Evolutionary conservation across 2,888 invertebrate species (phyloP).

Genomic region (Pseudococcus jackbeardsleyi): DNA sequence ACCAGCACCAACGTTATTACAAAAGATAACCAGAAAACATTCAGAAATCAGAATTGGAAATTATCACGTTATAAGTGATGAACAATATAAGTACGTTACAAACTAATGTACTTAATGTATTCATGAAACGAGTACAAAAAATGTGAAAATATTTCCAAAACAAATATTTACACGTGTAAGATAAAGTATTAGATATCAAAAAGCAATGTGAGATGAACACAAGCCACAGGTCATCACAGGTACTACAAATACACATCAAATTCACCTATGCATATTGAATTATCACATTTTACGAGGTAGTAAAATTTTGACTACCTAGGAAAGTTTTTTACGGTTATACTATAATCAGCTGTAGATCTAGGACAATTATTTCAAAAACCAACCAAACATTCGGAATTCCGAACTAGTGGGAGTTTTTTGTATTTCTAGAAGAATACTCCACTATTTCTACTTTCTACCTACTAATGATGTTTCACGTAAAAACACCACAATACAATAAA

Average conservation of each 20-base stretch:
- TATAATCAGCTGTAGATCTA: background rate
- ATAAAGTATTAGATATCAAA: background rate
- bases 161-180: background rate
- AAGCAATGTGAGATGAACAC: background rate
- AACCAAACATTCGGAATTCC: no score
- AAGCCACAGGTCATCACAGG: background rate
- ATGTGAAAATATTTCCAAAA: background rate
- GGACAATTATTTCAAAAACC: no score
- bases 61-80: no score
- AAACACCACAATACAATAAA: background rate
- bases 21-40: background rate
- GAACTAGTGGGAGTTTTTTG: no score
- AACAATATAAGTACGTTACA: no score
- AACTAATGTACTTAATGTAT: background rate
- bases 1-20: constrained; percentile 3
- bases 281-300: background rate
- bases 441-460: no score
- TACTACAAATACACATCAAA: background rate
- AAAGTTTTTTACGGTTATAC: background rate
- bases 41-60: background rate
- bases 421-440: no score
- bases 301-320: background rate
- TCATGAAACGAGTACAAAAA: background rate
- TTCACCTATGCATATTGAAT: no score
- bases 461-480: no score